Percentiles rank a stretch among this genome's conserved stretches.
Conservation (phyloP, 2,113 vertebrate genomes). For the Cyanoliseus patagonus region DNA sequence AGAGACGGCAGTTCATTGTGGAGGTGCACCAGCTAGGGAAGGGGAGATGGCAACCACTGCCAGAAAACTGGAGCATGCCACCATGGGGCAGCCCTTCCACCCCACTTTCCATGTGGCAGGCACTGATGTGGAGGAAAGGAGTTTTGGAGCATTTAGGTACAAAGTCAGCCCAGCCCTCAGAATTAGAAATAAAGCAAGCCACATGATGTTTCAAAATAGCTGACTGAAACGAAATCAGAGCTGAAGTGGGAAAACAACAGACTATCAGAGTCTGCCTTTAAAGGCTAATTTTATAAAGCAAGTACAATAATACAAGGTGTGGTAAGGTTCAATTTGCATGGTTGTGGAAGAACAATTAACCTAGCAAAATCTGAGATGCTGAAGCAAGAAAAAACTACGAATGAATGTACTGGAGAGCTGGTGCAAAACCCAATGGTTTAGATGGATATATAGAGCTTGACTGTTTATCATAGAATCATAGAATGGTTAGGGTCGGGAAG, state of each 20-base stretch:
- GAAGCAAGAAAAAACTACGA: neutral
- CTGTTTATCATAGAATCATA: neutral
- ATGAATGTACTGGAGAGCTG: neutral
- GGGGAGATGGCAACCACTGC: neutral
- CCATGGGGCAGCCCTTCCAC: neutral
- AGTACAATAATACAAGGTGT: neutral
- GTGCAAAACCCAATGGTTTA: neutral
- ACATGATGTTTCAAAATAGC: neutral
- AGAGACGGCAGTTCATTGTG: neutral
- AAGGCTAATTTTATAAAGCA: neutral
- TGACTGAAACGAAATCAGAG: neutral
- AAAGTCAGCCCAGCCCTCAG: neutral
- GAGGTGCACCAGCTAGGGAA: neutral
- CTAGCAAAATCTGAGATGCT: neutral
- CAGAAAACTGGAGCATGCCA: neutral
- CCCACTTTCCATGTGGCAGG: neutral
- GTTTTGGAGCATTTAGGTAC: neutral
- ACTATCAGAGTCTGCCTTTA: neutral
- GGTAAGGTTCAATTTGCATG: neutral
- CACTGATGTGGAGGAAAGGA: neutral
- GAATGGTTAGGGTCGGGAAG: neutral
- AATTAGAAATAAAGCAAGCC: neutral
- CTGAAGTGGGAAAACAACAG: neutral
- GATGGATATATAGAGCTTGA: neutral
- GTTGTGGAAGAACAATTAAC: neutral